Conservation (phyloP, 2,797 vertebrate genomes). For the Labeo calbasu region DNA sequence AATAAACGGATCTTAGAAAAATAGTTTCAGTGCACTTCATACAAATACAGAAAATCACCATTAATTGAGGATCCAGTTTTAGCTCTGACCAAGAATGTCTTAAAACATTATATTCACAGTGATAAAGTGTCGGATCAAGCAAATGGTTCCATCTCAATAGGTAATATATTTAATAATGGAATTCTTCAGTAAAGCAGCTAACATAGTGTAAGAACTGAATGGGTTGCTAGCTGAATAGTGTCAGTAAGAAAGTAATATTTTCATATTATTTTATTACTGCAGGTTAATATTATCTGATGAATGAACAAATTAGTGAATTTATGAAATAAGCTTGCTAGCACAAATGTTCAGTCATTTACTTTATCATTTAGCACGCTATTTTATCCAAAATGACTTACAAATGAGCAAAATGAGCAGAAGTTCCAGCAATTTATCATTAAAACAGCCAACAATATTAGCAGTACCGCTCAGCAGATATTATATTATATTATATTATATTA, state of each 20-base stretch:
- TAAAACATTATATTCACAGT: slow-evolving; percentile 26
- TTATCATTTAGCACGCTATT: slow-evolving; percentile 10
- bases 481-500: not conserved
- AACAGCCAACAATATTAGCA: not conserved
- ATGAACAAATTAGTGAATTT: slow-evolving; percentile 4
- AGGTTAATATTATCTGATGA: slow-evolving; percentile 10
- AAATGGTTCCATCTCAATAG: slow-evolving; percentile 5
- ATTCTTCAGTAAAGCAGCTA: not conserved
- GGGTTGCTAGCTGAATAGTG: not conserved
- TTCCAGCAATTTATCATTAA: not conserved
- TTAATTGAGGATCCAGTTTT: slow-evolving; percentile 23
- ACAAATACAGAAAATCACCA: not conserved
- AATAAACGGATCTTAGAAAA: not conserved
- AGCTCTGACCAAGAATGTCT: slow-evolving; percentile 25
- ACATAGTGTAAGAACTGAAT: not conserved
- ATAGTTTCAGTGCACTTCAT: slow-evolving; percentile 10
- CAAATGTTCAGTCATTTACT: not conserved
- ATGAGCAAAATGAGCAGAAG: slow-evolving; percentile 11
- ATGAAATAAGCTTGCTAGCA: not conserved
- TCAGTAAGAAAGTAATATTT: not conserved
- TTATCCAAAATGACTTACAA: not conserved
- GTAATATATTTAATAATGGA: slow-evolving; percentile 21
- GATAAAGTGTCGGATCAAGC: not conserved
- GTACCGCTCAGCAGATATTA: too few relatives aligned
- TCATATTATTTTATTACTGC: not conserved